Percentiles rank a stretch among this genome's conserved stretches.
Evolutionary conservation across 2,888 invertebrate genomes (phyloP).

Genomic region (Epirrita christyi): DNA sequence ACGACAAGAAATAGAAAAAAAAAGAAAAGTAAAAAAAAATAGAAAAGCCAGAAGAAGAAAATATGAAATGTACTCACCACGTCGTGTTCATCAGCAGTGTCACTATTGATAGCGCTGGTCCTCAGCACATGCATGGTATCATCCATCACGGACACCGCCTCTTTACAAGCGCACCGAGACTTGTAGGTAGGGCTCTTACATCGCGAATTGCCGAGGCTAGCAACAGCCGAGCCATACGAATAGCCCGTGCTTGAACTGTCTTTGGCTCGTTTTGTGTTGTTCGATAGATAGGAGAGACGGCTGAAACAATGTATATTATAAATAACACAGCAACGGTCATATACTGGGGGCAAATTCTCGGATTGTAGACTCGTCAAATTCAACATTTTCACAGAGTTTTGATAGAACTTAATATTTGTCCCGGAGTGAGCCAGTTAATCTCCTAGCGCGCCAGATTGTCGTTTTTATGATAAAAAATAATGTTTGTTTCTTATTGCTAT

Average conservation of each 20-base stretch:
- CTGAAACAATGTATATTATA: too few relatives aligned
- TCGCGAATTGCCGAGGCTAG: constrained; percentile 51
- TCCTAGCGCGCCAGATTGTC: too few relatives aligned
- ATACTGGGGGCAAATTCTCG: too few relatives aligned
- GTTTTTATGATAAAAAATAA: too few relatives aligned
- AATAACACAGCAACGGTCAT: too few relatives aligned
- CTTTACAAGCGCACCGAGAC: constrained; percentile 58
- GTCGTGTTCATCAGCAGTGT: constrained; percentile 55
- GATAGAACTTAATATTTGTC: too few relatives aligned
- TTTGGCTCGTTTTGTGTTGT: constrained; percentile 70
- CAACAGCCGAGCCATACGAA: constrained; percentile 71
- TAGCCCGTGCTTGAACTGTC: constrained; percentile 75
- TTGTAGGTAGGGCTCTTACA: constrained; percentile 50
- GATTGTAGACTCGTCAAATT: too few relatives aligned
- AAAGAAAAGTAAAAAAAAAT: too few relatives aligned
- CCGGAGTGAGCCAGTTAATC: too few relatives aligned
- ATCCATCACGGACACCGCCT: constrained; percentile 38
- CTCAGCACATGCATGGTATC: constrained; percentile 60
- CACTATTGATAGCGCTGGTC: constrained; percentile 72
- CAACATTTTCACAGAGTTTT: too few relatives aligned
- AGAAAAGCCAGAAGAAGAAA: too few relatives aligned
- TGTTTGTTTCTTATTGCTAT: too few relatives aligned
- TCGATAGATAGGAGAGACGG: constrained; percentile 59
- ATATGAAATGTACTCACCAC: constrained; percentile 61
- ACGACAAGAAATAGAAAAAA: background rate